Base-by-base conservation (phyloP, 2,797 vertebrate genomes). In the Epinephelus coioides region DNA sequence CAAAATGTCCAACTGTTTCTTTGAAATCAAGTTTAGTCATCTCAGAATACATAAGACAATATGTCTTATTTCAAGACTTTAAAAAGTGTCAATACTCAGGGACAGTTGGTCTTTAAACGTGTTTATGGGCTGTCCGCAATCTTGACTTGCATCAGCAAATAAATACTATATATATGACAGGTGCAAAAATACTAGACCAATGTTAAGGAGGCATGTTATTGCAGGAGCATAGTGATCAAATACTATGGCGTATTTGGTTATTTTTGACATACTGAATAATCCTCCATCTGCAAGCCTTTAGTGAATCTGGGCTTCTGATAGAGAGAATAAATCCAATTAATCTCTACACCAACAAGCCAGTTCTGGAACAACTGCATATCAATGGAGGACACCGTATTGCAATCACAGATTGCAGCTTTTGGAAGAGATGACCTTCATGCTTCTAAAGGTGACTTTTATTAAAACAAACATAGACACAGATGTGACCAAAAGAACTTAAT, bases 391-490 rank as follows among this genome's bases (percentile, higher is more conserved):
- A 62, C 34, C 1, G 7, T 57, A 21, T 19, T 79, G 63, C 60
- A 61, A 25, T 70, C 73, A 78, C 79, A 84, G 83, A 78, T 71
- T 77, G 79, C 56, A 64, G 69, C 79, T 83, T 78, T 68, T 46
- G 15, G 51, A 56, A 44, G 61, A 54, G 54, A 50, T 74, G 78
- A 64, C 76, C 67, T 76, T 79, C 73, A 61, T 46, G 38, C 21
- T 57, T 83, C 69, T 77, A 68, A 84, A 82, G 63, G 83, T 78
- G 83, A 79, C 51, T 82, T 87, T 84, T 68, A 90, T 86, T 79
- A 81, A 87, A 83, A 79, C 69, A 67, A 78, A 79, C 75, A 64
- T 56, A 86, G 66, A 76, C 85, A 77, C 91, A 91, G 86, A 91
- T 89, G 90, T 89, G 85, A 79, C 56, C 68, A 49, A 76, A 84